Percentiles rank a stretch among this genome's conserved stretches.
Conservation (phyloP, 1,140 invertebrate genomes). For the Drosophila trapezifrons region DNA sequence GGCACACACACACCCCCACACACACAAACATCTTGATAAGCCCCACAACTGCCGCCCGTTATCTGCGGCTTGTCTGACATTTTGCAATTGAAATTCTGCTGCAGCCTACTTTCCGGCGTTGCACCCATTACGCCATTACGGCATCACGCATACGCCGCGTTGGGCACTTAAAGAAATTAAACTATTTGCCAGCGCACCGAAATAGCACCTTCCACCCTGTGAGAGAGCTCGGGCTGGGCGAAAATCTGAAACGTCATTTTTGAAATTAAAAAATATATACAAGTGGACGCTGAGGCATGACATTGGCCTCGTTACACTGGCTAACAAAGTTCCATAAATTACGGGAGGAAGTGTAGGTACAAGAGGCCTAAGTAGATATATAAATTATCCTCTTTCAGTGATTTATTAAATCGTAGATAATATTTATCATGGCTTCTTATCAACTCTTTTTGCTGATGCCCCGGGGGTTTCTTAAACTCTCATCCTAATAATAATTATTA, state of each 20-base stretch:
- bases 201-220: not conserved
- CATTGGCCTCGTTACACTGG: conserved; percentile 65
- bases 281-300: conserved; percentile 42
- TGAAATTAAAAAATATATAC: conserved; percentile 61
- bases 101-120: conserved; percentile 49
- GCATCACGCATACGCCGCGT: conserved; percentile 67
- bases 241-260: conserved; percentile 57
- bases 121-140: conserved; percentile 43
- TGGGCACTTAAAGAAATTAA: conserved; percentile 77
- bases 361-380: not conserved
- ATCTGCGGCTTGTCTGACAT: conserved; percentile 72
- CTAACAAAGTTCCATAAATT: conserved; percentile 9
- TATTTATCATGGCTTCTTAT: not conserved
- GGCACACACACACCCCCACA: conserved; percentile 7
- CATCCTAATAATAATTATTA: no score
- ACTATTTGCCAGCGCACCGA: conserved; percentile 45
- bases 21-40: conserved; percentile 64
- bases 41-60: conserved; percentile 28
- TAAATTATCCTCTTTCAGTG: not conserved
- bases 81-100: conserved; percentile 77
- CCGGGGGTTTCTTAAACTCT: not conserved
- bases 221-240: not conserved
- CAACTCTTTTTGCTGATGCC: no score
- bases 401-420: not conserved
- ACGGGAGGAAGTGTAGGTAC: no score